These are phyloP conservation scores for Myotis daubentonii DNA, from an alignment of 2,797 vertebrate genomes.

Conservation along the genomic window DNA sequence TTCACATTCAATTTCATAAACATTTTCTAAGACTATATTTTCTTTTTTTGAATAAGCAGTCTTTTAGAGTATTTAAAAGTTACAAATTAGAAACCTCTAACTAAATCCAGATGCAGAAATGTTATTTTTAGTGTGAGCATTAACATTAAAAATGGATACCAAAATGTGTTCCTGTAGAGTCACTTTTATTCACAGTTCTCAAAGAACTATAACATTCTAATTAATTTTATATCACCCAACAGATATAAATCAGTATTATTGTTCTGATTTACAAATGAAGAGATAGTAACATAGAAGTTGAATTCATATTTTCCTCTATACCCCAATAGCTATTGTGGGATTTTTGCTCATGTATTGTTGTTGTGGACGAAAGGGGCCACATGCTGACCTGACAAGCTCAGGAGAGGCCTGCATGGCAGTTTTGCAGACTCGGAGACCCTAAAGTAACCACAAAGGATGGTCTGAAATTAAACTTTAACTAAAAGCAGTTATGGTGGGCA, in stretches of 20 bases:
- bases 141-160: slow-evolving; percentile 45
- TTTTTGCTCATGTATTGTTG: slow-evolving; percentile 9
- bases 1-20: slow-evolving; percentile 17
- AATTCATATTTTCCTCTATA: slow-evolving; percentile 33
- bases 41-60: neutral
- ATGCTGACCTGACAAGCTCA: too few species aligned
- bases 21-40: neutral
- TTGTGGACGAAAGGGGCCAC: too few species aligned
- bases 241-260: slow-evolving; percentile 45
- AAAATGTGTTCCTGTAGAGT: slow-evolving; percentile 1
- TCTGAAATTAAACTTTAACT: too few species aligned
- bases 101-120: neutral
- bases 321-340: neutral
- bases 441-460: too few species aligned
- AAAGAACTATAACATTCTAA: slow-evolving; percentile 57
- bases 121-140: slow-evolving; percentile 44
- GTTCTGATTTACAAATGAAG: slow-evolving; percentile 2
- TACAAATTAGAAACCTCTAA: neutral
- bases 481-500: too few species aligned
- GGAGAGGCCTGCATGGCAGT: too few species aligned
- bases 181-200: slow-evolving; percentile 44
- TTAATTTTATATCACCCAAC: slow-evolving; percentile 51
- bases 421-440: too few species aligned
- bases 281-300: neutral
- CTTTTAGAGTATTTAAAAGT: slow-evolving; percentile 17